These are phyloP conservation scores for Gymnorhina tibicen DNA, from an alignment of 2,113 vertebrate species.

Conservation along the genomic window DNA sequence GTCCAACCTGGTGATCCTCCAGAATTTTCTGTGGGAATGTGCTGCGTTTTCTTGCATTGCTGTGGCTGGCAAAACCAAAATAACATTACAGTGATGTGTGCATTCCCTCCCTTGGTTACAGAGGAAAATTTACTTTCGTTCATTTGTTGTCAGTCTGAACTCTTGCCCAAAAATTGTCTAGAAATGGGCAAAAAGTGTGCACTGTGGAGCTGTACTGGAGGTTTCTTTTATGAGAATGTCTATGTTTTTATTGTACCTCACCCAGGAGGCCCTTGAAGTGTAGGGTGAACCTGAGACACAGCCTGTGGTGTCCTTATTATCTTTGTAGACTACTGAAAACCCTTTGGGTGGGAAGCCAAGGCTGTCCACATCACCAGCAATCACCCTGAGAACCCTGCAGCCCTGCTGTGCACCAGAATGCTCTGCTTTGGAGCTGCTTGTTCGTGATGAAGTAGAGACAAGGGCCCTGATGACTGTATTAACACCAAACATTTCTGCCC, in stretches of 20 bases:
- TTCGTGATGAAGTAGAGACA: background rate
- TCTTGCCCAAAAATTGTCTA: background rate
- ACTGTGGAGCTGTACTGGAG: background rate
- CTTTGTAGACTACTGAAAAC: background rate
- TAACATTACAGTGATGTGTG: background rate
- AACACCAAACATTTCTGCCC: background rate
- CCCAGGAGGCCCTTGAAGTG: background rate
- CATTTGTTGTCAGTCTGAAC: background rate
- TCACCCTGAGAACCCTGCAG: background rate
- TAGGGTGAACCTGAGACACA: background rate
- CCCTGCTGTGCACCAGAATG: accelerated
- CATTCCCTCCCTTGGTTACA: background rate
- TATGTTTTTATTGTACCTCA: background rate
- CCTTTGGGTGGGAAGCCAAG: background rate
- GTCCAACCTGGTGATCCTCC: background rate
- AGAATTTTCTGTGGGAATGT: background rate
- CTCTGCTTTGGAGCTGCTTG: background rate
- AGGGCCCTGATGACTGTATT: background rate
- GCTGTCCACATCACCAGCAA: background rate
- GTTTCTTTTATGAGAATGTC: background rate
- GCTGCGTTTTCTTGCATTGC: background rate
- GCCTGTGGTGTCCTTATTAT: background rate
- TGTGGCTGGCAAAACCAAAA: background rate
- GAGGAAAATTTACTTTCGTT: background rate
- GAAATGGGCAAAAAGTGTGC: background rate